Conservation (phyloP, 2,797 vertebrate species). For the Pseudochaenichthys georgianus region DNA sequence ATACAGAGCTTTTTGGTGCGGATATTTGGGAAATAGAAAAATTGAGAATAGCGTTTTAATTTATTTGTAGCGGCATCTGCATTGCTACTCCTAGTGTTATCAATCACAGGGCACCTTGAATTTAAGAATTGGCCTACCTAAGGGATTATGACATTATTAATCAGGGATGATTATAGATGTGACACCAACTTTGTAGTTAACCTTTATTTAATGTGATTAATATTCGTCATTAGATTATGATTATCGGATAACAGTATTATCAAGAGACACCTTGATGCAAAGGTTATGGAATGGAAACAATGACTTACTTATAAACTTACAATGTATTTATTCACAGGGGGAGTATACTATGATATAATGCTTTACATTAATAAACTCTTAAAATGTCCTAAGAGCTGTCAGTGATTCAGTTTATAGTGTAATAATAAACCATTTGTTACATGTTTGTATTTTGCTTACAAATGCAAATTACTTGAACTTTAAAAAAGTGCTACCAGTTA, state of each 20-base stretch:
- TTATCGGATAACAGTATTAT: conserved; percentile 50
- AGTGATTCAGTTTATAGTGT: background rate
- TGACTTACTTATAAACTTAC: background rate
- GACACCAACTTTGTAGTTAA: conserved; percentile 22
- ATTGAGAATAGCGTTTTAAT: background rate
- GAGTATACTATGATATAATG: background rate
- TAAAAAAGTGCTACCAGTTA: background rate
- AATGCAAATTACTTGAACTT: background rate
- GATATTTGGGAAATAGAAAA: background rate
- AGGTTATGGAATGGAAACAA: conserved; percentile 23
- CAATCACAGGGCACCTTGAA: conserved; percentile 78
- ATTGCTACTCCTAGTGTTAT: conserved; percentile 41
- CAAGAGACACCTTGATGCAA: conserved; percentile 44
- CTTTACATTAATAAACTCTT: background rate
- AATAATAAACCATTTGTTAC: background rate
- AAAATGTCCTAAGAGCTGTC: background rate
- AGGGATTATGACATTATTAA: conserved; percentile 72
- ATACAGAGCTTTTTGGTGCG: conserved; percentile 14
- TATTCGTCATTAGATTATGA: conserved; percentile 1
- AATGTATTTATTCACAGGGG: background rate
- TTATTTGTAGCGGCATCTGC: conserved; percentile 6
- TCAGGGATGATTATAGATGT: conserved; percentile 45
- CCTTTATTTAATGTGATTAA: too few species aligned
- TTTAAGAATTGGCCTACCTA: conserved; percentile 54
- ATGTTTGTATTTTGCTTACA: background rate